phyloP scores from a whole-genome alignment of 1,140 invertebrate genomes.

The Drosophila ficusphila region DNA sequence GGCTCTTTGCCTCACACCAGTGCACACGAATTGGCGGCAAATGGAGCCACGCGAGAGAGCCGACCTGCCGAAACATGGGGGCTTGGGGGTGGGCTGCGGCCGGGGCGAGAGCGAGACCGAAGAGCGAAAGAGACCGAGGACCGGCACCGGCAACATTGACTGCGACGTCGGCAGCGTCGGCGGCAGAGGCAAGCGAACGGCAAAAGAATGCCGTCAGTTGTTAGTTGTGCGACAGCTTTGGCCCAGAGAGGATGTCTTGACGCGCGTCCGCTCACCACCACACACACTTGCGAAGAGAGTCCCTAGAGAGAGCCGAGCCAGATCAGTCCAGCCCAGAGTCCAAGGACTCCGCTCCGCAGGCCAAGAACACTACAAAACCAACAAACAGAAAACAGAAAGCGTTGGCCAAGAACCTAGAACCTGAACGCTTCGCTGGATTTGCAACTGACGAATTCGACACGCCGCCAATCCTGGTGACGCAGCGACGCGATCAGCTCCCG shows the following conservation, averaged over 20 bases:
- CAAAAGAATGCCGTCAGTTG: slow-evolving; percentile 74
- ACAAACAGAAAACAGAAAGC: neutral
- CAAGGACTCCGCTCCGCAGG: slow-evolving; percentile 4
- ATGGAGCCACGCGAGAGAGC: slow-evolving; percentile 18
- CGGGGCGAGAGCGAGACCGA: slow-evolving; percentile 31
- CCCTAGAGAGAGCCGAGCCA: neutral
- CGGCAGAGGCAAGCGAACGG: slow-evolving; percentile 15
- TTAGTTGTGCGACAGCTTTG: slow-evolving; percentile 83
- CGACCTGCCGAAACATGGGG: neutral
- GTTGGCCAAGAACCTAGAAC: neutral
- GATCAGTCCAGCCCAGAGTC: neutral
- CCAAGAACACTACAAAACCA: neutral
- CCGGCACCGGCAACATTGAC: slow-evolving; percentile 56
- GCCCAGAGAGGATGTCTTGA: slow-evolving; percentile 75
- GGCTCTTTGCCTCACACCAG: neutral
- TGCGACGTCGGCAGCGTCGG: slow-evolving; percentile 28
- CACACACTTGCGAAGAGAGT: slow-evolving; percentile 16
- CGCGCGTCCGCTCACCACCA: slow-evolving; percentile 63
- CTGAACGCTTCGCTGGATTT: slow-evolving; percentile 27
- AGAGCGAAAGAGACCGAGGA: slow-evolving; percentile 25
- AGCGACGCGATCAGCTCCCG: slow-evolving; percentile 44
- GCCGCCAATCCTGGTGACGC: slow-evolving; percentile 44
- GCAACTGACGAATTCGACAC: slow-evolving; percentile 39
- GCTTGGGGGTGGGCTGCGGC: slow-evolving; percentile 1
- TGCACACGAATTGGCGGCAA: slow-evolving; percentile 10